A percentile compares a stretch with the other conserved stretches of the same genome.
These are phyloP conservation scores for Caenorhabditis tropicalis DNA, from an alignment of 1,140 invertebrate species.

Conservation along the genomic window DNA sequence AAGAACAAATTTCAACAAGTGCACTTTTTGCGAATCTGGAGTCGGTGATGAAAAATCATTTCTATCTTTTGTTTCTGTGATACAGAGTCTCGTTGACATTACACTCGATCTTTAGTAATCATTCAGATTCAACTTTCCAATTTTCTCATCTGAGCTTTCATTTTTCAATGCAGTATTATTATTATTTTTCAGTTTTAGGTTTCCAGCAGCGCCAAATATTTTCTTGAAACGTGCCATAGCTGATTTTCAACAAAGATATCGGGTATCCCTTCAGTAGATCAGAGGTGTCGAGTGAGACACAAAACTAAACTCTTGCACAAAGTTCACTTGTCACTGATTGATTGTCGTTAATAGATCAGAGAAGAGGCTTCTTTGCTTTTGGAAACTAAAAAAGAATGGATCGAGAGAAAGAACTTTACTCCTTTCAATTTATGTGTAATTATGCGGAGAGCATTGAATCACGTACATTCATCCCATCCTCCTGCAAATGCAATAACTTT, in stretches of 20 bases:
- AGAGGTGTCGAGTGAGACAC: neutral
- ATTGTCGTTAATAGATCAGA: conserved; percentile 19
- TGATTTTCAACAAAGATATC: conserved; percentile 20
- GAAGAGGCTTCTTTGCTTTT: neutral
- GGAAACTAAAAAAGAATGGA: neutral
- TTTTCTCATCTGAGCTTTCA: neutral
- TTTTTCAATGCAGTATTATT: neutral
- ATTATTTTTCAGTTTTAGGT: neutral
- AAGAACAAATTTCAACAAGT: no score
- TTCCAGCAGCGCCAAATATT: neutral
- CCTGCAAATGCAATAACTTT: neutral
- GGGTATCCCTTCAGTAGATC: neutral
- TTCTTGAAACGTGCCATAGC: neutral
- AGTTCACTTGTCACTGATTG: conserved; percentile 31
- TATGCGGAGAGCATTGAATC: conserved; percentile 6
- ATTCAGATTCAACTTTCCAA: neutral
- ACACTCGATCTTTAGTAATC: neutral
- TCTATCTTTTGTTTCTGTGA: neutral
- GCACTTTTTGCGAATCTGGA: neutral
- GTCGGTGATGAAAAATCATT: neutral
- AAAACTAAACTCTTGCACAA: conserved; percentile 16
- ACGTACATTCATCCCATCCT: neutral
- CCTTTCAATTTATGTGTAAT: conserved; percentile 25
- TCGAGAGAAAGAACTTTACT: neutral
- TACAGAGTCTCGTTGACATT: neutral